Base-by-base conservation (phyloP, 2,113 vertebrate species). In the Chaetodon trifascialis region DNA sequence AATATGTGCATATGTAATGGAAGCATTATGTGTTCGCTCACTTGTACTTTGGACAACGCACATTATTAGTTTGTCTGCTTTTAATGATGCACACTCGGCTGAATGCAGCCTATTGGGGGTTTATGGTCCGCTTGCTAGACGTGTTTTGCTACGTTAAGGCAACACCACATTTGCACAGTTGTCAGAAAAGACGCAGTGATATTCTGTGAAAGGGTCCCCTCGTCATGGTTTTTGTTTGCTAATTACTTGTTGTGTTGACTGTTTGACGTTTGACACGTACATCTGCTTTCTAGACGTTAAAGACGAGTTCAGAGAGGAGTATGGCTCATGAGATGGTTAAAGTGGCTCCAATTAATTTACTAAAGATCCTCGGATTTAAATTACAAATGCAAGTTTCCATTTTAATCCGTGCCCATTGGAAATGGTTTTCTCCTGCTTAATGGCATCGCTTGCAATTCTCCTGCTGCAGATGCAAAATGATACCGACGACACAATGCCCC, bases 1-100 rank as follows among this genome's bases (percentile, higher is more conserved):
- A 93, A 88, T 92, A 93, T 93, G 91, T 89, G 86, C 91, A 94
- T 91, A 83, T 25, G 60, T 81, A 90, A 93, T 81, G n/a, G 58
- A 0, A 54, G 76, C 68, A 85, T 89, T 87, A 88, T 86, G 68
- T 64, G 79, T 79, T 69, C 54, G 67, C 87, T 82, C 75, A 76
- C 76, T 84, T 77, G 70, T 80, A 82, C 58, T 91, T 88, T 87
- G 81, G 77, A 88, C 81, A 80, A 70, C 68, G 34, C 34, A 55
- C 47, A 70, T 89, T 85, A 87, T 92, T 86, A 70, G 83, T 87
- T 82, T 49, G 72, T 81, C 78, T 75, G 51, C 54, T 79, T 83
- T 85, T 92, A 92, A 91, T 91, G 91, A 91, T 83, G 82, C 87
- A 88, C 89, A 90, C 86, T 88, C 34, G 62, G 77, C 78, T 87